Percentiles rank a stretch among this genome's conserved stretches.
Evolutionary conservation across 2,888 invertebrate species (phyloP).

Genomic region (Calliopum simillimum): DNA sequence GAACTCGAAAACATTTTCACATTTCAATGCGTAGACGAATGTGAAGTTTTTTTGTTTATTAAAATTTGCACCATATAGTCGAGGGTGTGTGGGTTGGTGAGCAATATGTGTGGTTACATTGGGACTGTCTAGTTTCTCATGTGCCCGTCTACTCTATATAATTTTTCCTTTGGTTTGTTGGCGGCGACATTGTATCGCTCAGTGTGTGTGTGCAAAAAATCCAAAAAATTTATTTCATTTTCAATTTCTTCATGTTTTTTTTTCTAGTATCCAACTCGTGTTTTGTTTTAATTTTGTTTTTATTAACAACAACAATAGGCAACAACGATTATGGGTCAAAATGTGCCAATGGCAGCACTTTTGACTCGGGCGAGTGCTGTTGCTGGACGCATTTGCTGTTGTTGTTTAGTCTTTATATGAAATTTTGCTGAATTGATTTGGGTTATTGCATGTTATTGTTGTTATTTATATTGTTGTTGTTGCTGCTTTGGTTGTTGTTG

Average conservation of each 20-base stretch:
- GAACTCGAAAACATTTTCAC: neutral
- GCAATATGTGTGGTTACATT: neutral
- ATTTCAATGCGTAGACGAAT: constrained; percentile 18
- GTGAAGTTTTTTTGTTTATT: constrained; percentile 21
- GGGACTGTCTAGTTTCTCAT: no score
- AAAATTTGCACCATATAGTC: neutral
- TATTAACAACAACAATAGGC: neutral
- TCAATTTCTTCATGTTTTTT: neutral
- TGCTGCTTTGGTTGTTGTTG: neutral
- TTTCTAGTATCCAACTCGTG: neutral
- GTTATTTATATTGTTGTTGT: neutral
- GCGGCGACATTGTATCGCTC: no score
- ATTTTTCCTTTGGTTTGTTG: no score
- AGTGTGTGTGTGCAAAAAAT: neutral
- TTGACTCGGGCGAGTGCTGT: neutral
- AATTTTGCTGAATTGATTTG: no score
- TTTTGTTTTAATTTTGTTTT: constrained; percentile 1
- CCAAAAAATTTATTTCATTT: constrained; percentile 5
- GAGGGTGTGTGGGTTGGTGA: neutral
- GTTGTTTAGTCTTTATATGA: neutral
- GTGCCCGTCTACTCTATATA: no score
- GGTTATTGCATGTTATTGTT: neutral
- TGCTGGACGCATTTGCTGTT: constrained; percentile 2
- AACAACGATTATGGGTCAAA: constrained; percentile 10
- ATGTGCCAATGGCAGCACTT: constrained; percentile 24